These are phyloP conservation scores for Acropora tenuis DNA, from an alignment of 64 coral and sea anemone species.

Conservation along the genomic window DNA sequence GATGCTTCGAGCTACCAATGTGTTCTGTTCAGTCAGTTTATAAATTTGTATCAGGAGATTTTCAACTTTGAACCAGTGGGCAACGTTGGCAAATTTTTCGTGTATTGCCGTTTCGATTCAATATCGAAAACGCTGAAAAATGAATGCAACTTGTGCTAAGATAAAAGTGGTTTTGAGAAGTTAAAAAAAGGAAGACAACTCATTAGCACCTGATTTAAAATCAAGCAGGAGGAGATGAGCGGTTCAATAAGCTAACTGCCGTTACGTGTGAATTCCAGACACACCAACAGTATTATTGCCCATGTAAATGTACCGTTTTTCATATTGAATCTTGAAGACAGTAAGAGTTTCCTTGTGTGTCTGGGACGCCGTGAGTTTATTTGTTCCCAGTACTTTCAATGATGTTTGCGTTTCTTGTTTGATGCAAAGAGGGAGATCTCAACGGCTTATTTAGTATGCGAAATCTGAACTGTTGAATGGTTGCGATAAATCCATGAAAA, in stretches of 20 bases:
- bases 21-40: not conserved
- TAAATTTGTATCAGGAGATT: not conserved
- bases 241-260: not conserved
- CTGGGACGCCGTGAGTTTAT: not conserved
- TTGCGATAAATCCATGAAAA: not conserved
- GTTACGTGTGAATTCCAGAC: constrained; percentile 20
- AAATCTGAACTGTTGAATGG: not conserved
- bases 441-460: not conserved
- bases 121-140: not conserved
- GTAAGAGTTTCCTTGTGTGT: not conserved
- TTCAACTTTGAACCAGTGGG: not conserved
- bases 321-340: constrained; percentile 24
- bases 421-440: not conserved
- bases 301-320: not conserved
- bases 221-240: not conserved
- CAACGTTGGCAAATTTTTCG: not conserved
- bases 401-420: not conserved
- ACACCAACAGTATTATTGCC: not conserved
- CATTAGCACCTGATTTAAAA: not conserved
- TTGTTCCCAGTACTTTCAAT: not conserved
- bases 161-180: not conserved
- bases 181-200: not conserved
- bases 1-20: not conserved
- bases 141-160: not conserved
- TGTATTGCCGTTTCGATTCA: not conserved